phyloP scores from a whole-genome alignment of 2,888 invertebrate species.

The Tanypteryx hageni region DNA sequence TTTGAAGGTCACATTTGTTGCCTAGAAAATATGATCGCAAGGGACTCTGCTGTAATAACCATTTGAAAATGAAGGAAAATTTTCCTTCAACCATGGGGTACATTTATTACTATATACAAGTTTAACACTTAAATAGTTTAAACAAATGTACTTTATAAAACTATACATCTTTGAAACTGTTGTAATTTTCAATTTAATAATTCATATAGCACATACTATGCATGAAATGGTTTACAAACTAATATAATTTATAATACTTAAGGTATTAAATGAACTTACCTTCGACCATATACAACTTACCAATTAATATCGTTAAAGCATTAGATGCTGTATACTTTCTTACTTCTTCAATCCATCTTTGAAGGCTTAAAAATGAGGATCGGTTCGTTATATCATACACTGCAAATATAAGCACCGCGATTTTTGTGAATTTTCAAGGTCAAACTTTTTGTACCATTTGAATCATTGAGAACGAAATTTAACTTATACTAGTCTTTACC shows the following conservation, averaged over 20 bases:
- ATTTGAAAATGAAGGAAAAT: too few species aligned
- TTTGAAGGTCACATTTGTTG: constrained; percentile 92
- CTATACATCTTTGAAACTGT: background rate
- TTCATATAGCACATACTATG: background rate
- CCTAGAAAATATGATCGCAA: constrained; percentile 73
- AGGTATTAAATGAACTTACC: too few species aligned
- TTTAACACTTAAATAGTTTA: background rate
- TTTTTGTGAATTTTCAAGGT: background rate
- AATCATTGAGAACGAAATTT: background rate
- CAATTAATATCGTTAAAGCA: constrained; percentile 93
- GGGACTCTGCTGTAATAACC: too few species aligned
- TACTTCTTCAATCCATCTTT: constrained; percentile 98
- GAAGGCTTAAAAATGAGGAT: constrained; percentile 92
- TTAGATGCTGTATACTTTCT: constrained; percentile 94
- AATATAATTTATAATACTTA: too few species aligned
- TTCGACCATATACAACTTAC: constrained; percentile 75
- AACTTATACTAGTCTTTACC: constrained; percentile 76
- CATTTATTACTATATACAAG: background rate
- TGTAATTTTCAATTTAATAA: background rate
- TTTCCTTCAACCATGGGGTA: background rate
- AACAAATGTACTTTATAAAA: background rate
- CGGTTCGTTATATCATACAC: constrained; percentile 97
- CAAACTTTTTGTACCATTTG: too few species aligned
- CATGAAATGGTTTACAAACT: background rate
- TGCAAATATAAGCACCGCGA: constrained; percentile 73